Evolutionary conservation across 2,797 vertebrate genomes (phyloP).

Genomic region (Xenopus petersii): DNA sequence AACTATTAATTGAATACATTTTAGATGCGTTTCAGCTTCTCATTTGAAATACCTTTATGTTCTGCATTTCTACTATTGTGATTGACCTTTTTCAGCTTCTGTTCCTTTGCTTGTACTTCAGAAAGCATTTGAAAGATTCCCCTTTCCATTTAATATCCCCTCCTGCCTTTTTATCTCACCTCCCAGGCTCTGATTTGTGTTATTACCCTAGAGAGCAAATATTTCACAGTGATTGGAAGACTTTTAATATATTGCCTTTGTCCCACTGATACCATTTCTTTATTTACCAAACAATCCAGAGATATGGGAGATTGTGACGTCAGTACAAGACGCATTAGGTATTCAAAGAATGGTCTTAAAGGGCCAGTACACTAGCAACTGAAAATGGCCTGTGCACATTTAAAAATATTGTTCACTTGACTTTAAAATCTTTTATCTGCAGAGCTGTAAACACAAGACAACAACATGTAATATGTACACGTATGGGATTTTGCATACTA

Average conservation of each 20-base stretch:
- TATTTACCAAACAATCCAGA: too few relatives aligned
- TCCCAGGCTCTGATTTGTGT: neutral
- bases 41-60: slow-evolving; percentile 11
- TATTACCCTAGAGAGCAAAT: slow-evolving; percentile 3
- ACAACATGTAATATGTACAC: too few relatives aligned
- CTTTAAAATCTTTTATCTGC: too few relatives aligned
- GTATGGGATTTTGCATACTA: too few relatives aligned
- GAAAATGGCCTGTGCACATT: too few relatives aligned
- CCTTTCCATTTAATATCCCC: neutral
- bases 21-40: neutral
- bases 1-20: neutral
- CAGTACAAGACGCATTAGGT: too few relatives aligned
- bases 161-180: too few relatives aligned
- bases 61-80: neutral
- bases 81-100: neutral
- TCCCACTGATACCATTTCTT: neutral
- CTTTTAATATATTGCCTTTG: neutral
- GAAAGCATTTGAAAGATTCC: neutral
- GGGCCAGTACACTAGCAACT: too few relatives aligned
- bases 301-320: too few relatives aligned
- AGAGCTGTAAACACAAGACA: too few relatives aligned
- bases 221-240: neutral
- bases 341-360: too few relatives aligned
- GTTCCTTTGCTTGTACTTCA: slow-evolving; percentile 1
- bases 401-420: too few relatives aligned